A percentile compares a stretch with the other conserved stretches of the same genome.
Conservation (phyloP, 2,113 vertebrate genomes). For the Noturus placidus region DNA sequence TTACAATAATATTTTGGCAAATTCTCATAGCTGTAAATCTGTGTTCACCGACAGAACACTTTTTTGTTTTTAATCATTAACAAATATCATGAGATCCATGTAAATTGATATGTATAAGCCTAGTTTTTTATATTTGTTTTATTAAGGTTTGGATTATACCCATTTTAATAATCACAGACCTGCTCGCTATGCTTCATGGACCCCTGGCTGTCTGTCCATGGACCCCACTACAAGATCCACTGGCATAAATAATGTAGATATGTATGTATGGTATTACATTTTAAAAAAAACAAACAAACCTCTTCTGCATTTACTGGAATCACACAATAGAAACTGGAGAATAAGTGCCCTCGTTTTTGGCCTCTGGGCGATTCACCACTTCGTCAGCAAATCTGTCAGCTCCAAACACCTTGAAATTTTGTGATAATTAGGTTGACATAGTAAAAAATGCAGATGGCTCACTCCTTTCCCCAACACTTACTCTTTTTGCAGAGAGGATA, state of each 20-base stretch:
- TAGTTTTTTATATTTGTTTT: too few species aligned
- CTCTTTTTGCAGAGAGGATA: constrained; percentile 21
- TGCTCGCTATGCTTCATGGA: background rate
- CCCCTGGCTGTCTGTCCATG: background rate
- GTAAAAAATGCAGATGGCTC: background rate
- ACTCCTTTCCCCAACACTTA: constrained; percentile 16
- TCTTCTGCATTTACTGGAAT: background rate
- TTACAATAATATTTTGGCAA: background rate
- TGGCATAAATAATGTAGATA: background rate
- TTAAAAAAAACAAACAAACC: background rate
- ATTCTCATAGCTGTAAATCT: background rate
- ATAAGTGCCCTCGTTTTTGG: background rate
- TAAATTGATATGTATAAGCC: background rate
- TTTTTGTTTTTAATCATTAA: too few species aligned
- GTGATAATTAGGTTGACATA: constrained; percentile 34
- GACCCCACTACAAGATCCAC: background rate
- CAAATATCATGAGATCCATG: background rate
- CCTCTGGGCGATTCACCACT: constrained; percentile 6
- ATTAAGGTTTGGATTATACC: background rate
- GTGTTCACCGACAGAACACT: background rate
- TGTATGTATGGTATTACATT: background rate
- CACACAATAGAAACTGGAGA: constrained; percentile 4
- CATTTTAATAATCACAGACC: background rate
- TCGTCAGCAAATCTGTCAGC: constrained; percentile 14
- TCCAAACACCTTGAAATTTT: constrained; percentile 33